Conservation (phyloP, 2,113 vertebrate species). For the Oxyruncus cristatus region DNA sequence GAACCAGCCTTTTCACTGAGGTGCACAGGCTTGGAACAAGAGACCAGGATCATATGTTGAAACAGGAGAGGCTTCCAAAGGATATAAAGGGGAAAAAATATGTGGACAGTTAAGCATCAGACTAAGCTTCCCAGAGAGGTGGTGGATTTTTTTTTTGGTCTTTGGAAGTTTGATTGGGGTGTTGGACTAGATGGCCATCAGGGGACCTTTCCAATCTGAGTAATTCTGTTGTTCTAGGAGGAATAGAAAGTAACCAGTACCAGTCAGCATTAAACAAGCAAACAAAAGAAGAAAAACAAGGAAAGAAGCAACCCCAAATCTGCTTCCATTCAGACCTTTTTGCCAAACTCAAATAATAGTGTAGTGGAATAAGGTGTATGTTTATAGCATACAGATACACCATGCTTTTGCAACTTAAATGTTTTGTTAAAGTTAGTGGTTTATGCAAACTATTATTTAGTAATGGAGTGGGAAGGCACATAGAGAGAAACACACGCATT, state of each 20-base stretch:
- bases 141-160: not conserved
- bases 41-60: not conserved
- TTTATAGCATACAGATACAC: not conserved
- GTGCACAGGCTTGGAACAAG: not conserved
- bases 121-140: not conserved
- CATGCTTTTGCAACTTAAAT: not conserved
- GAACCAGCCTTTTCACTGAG: not conserved
- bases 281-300: not conserved
- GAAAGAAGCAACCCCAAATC: not conserved
- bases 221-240: not conserved
- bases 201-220: not conserved
- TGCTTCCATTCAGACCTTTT: not conserved
- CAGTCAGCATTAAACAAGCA: not conserved
- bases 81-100: fast-evolving
- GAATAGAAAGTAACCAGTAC: not conserved
- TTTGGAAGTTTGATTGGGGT: not conserved
- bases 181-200: not conserved
- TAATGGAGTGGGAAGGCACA: not conserved
- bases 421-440: not conserved
- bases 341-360: not conserved
- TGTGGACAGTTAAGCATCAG: not conserved
- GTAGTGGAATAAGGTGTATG: not conserved
- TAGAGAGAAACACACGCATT: not conserved
- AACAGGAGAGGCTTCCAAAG: not conserved
- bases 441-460: not conserved